Evolutionary conservation across 2,888 invertebrate genomes (phyloP).

Genomic region (Euspilapteryx auroguttella): DNA sequence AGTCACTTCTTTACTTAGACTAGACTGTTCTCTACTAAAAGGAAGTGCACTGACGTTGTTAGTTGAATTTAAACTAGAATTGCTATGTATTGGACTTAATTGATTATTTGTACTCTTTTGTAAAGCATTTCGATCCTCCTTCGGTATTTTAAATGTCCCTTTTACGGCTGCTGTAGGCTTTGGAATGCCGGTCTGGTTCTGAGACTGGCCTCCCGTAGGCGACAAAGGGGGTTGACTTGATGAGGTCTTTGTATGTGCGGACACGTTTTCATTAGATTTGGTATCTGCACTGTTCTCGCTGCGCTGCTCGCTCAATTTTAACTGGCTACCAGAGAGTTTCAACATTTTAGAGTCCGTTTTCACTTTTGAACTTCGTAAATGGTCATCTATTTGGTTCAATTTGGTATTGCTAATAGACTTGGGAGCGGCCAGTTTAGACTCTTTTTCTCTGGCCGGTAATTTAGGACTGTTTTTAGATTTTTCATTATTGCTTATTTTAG

Average conservation of each 20-base stretch:
- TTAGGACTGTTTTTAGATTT: slow-evolving; percentile 50
- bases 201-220: slow-evolving; percentile 47
- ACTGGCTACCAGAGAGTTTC: slow-evolving; percentile 47
- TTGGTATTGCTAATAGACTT: slow-evolving; percentile 50
- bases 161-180: slow-evolving; percentile 92
- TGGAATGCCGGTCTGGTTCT: slow-evolving; percentile 69
- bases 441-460: slow-evolving; percentile 41
- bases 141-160: slow-evolving; percentile 78
- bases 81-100: slow-evolving; percentile 60
- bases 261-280: slow-evolving; percentile 19
- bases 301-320: slow-evolving; percentile 36
- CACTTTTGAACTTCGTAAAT: slow-evolving; percentile 27
- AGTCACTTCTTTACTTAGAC: slow-evolving; percentile 47
- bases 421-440: slow-evolving; percentile 55
- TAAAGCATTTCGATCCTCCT: slow-evolving; percentile 56
- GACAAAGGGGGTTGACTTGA: slow-evolving; percentile 19
- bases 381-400: slow-evolving; percentile 48
- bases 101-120: slow-evolving; percentile 59
- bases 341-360: slow-evolving; percentile 44
- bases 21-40: slow-evolving; percentile 53
- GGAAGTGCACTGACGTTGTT: slow-evolving; percentile 49
- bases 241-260: slow-evolving; percentile 16
- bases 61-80: slow-evolving; percentile 58
- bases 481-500: slow-evolving; percentile 36
- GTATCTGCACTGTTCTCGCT: slow-evolving; percentile 20